Conservation (phyloP, 2,797 vertebrate species). For the Artibeus lituratus region DNA sequence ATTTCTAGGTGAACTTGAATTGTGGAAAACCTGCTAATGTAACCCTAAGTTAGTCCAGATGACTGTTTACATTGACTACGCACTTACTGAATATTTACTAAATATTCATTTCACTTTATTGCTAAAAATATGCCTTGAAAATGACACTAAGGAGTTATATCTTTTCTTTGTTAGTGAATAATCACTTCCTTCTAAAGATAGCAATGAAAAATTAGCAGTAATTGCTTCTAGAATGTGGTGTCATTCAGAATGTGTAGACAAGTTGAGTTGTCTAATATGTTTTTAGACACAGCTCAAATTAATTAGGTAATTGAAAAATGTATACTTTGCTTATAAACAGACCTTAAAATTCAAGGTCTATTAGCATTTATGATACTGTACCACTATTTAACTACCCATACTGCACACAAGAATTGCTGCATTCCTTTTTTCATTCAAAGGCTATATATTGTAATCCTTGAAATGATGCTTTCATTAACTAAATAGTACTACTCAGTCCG, state of each 20-base stretch:
- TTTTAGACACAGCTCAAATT: slow-evolving; percentile 57
- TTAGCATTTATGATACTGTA: slow-evolving; percentile 1
- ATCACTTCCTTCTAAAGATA: slow-evolving; percentile 57
- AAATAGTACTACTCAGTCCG: slow-evolving; percentile 22
- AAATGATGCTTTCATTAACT: slow-evolving; percentile 39
- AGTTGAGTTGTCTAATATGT: slow-evolving; percentile 44
- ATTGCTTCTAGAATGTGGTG: slow-evolving; percentile 49
- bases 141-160: slow-evolving; percentile 29
- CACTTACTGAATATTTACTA: slow-evolving; percentile 59
- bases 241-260: slow-evolving; percentile 54
- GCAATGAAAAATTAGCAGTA: slow-evolving; percentile 54
- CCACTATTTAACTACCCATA: background rate
- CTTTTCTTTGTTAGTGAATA: slow-evolving; percentile 57
- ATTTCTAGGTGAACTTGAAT: background rate
- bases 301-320: slow-evolving; percentile 64
- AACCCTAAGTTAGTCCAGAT: background rate
- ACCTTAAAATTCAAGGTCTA: slow-evolving; percentile 45
- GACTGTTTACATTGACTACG: slow-evolving; percentile 45
- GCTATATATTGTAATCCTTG: slow-evolving; percentile 2
- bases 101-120: slow-evolving; percentile 50
- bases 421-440: background rate
- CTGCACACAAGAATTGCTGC: background rate
- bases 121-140: slow-evolving; percentile 41
- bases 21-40: background rate
- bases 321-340: slow-evolving; percentile 52